Evolutionary conservation across 2,888 invertebrate species (phyloP).

Genomic region (Tromatobia lineatoria): DNA sequence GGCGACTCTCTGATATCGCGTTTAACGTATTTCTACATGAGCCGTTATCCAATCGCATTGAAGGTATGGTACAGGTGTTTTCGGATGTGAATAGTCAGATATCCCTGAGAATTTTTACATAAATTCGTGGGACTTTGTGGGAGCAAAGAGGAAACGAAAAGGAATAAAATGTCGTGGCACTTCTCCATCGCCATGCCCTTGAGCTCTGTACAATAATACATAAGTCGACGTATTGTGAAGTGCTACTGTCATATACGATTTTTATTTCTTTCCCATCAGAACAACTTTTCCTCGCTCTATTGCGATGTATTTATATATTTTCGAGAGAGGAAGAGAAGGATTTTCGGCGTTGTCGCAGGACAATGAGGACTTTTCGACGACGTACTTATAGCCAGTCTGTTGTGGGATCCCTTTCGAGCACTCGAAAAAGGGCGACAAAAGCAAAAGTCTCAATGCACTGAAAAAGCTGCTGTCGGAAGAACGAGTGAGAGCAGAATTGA

Average conservation of each 20-base stretch:
- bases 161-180: neutral
- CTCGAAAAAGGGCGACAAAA: constrained; percentile 52
- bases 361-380: constrained; percentile 68
- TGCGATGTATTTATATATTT: constrained; percentile 49
- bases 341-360: constrained; percentile 53
- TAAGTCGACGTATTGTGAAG: constrained; percentile 48
- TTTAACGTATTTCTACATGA: constrained; percentile 40
- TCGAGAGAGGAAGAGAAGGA: constrained; percentile 55
- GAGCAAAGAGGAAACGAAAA: constrained; percentile 4
- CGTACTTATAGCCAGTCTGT: constrained; percentile 44
- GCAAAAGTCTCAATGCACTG: constrained; percentile 42
- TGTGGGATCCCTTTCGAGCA: constrained; percentile 58
- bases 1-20: constrained; percentile 53
- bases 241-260: constrained; percentile 42
- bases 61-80: constrained; percentile 16
- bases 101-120: constrained; percentile 42
- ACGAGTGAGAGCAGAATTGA: constrained; percentile 27
- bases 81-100: constrained; percentile 9
- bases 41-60: constrained; percentile 2
- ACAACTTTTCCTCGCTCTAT: constrained; percentile 54
- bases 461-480: constrained; percentile 47
- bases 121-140: constrained; percentile 23
- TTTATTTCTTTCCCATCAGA: constrained; percentile 25
- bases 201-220: constrained; percentile 16
- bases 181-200: constrained; percentile 16